These are phyloP conservation scores for Mustela lutreola DNA, from an alignment of 2,113 vertebrate genomes.

Conservation along the genomic window DNA sequence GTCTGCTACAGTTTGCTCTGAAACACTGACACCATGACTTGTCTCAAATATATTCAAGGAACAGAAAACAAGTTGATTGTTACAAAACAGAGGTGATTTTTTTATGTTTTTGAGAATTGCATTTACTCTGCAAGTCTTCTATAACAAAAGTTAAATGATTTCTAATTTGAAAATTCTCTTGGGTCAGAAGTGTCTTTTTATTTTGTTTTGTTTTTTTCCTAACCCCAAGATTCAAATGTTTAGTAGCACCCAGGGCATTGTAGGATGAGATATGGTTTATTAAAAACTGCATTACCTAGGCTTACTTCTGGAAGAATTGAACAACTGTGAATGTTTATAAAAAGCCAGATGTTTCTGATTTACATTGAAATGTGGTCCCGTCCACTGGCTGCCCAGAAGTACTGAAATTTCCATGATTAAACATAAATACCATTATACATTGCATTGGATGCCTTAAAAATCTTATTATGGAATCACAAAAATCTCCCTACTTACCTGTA, in stretches of 20 bases:
- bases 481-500: neutral
- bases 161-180: neutral
- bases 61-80: neutral
- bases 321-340: neutral
- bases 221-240: neutral
- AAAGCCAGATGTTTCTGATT: neutral
- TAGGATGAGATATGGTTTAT: neutral
- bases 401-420: neutral
- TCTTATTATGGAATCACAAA: neutral
- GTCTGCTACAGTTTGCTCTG: neutral
- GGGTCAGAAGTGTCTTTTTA: neutral
- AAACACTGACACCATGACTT: neutral
- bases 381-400: neutral
- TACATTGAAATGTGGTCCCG: neutral
- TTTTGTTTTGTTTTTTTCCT: no score
- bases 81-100: neutral
- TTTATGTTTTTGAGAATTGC: neutral
- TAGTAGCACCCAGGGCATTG: neutral
- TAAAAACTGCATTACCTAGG: neutral
- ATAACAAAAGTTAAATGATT: neutral
- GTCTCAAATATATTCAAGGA: neutral
- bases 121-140: neutral
- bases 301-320: neutral
- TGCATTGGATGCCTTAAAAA: neutral
- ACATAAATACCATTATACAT: neutral